Base-by-base conservation (phyloP, 2,797 vertebrate species). In the Hippocampus kuda region DNA sequence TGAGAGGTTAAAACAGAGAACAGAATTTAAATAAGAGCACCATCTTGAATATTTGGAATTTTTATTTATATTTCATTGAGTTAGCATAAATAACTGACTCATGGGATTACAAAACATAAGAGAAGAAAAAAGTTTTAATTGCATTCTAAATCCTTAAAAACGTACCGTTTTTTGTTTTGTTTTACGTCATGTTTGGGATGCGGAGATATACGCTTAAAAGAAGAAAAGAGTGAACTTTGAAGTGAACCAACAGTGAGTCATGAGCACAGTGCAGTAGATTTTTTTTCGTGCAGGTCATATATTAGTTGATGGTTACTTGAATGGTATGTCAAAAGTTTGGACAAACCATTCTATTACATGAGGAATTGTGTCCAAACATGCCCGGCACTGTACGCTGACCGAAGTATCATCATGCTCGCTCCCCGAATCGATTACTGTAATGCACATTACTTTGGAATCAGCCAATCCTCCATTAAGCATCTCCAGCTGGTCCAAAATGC, bases 1-100 rank as follows among this genome's bases (percentile, higher is more conserved):
- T 74, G 71, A 75, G 75, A 81, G 76, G 81, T 73, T 86, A 73
- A 87, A 85, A 86, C 80, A 83, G 85, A 77, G 73, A 80, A 84
- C 79, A 87, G 79, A 68, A 48, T 49, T 59, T 2, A 27, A 59
- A 20, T 57, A 57, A 41, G 30, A 77, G 56, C 51, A 48, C 42
- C 16, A 56, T 34, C 9, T 64, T 48, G 60, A 48, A 41, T 59
- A 70, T 60, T n/a, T 54, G 1, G 11, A 15, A 53, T 51, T 11
- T 66, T 48, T 51, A 13, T 4, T 30, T 38, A 67, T 12, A 49
- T 66, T 66, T 48, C 20, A 13, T 65, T 49, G 38, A 62, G 16
- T 6, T 1, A 24, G 22, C 18, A 20, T 5, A 22, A 64, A 44
- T 12, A 44, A 13, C 27, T 65, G 42, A 65, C 13, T 63, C 22